Conservation (phyloP, 1,140 invertebrate genomes). For the Notospermus geniculatus region DNA sequence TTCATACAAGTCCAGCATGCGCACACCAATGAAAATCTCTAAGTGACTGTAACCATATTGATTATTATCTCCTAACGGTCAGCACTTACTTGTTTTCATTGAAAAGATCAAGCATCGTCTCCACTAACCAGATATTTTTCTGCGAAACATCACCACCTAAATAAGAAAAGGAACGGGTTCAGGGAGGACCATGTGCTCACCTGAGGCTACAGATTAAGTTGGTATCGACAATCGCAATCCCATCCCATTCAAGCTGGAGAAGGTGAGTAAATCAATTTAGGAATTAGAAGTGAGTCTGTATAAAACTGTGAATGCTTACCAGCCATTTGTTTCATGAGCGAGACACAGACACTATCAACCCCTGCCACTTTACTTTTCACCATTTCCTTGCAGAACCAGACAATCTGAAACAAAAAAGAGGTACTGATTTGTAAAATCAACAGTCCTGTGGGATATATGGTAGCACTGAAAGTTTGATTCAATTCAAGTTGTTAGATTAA, state of each 20-base stretch:
- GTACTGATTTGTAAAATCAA: no score
- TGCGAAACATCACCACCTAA: slow-evolving; percentile 83
- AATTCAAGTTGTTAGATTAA: slow-evolving; percentile 3
- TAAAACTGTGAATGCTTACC: slow-evolving; percentile 34
- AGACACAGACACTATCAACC: slow-evolving; percentile 86
- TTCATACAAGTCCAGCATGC: no score
- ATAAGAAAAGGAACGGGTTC: slow-evolving; percentile 20
- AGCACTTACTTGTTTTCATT: slow-evolving; percentile 72
- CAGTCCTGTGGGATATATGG: neutral
- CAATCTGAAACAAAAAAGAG: slow-evolving; percentile 39
- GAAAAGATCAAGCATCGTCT: slow-evolving; percentile 88
- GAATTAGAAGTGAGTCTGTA: no score
- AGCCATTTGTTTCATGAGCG: slow-evolving; percentile 87
- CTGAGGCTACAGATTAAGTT: neutral
- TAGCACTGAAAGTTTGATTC: neutral
- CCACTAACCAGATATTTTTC: slow-evolving; percentile 86
- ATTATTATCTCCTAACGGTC: no score
- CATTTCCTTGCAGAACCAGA: slow-evolving; percentile 70
- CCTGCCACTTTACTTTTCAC: slow-evolving; percentile 82
- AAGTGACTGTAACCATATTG: no score
- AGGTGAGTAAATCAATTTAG: no score
- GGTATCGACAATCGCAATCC: neutral
- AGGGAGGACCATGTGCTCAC: neutral
- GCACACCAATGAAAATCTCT: no score
- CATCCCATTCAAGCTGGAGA: no score